Base-by-base conservation (phyloP, 2,113 vertebrate species). In the Elephas maximus region DNA sequence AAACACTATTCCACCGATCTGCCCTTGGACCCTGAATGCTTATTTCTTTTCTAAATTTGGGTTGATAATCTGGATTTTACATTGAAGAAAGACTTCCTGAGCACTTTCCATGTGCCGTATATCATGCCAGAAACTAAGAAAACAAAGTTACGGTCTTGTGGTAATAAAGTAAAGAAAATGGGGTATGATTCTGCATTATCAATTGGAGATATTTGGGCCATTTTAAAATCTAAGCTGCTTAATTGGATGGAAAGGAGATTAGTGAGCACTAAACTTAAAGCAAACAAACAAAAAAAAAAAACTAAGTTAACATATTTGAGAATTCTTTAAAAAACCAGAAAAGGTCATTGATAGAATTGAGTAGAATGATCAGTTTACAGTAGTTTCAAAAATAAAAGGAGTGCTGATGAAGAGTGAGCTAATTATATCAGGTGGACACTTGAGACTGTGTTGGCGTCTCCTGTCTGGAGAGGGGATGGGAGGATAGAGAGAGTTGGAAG, bases 351-450 rank as follows among this genome's bases (percentile, higher is more conserved):
- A 84, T 88, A 76, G 41, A 93, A 78, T 87, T 77, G 44, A 92
- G 86, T 80, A 92, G 63, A 60, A 84, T 69, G 51, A 73, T 92
- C 67, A 79, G 48, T 33, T 73, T 69, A 65, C n/a, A 85, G 74
- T 86, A 51, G 26, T 89, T 94, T 80, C 65, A 93, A 69, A 93
- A 94, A 77, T 84, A 74, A 93, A 93, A 78, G 57, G 37, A 37
- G 37, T 37, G 37, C 37, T 37, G 37, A 37, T 37, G 37, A 37
- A 37, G 37, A 37, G 37, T 37, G 37, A 37, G 37, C 37, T 37
- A 37, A 37, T 37, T 37, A 37, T 37, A 37, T 37, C 37, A 37
- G 37, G 37, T 37, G 37, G 37, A 37, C 37, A 37, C 37, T 37
- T 37, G 37, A 37, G 37, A 37, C 37, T 37, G 37, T 37, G 37